Evolutionary conservation across 2,113 vertebrate species (phyloP).

Genomic region (Prionailurus viverrinus): DNA sequence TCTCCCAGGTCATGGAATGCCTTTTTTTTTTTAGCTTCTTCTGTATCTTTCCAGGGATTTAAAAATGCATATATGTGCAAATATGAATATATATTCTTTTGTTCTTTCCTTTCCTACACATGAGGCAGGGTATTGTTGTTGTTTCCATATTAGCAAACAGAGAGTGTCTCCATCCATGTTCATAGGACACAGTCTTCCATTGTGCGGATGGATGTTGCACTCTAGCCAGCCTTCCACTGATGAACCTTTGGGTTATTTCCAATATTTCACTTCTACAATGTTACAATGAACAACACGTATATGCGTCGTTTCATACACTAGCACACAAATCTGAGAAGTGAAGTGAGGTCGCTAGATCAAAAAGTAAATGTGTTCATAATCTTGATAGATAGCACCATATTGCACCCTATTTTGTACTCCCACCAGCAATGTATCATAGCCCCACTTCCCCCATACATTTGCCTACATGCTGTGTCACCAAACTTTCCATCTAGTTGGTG

Average conservation of each 20-base stretch:
- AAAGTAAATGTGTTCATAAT: background rate
- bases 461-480: background rate
- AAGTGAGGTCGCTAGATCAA: background rate
- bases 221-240: background rate
- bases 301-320: background rate
- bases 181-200: background rate
- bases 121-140: background rate
- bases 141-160: background rate
- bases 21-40: constrained; percentile 43
- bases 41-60: background rate
- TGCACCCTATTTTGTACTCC: background rate
- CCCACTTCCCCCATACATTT: background rate
- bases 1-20: background rate
- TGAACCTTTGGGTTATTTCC: background rate
- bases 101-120: background rate
- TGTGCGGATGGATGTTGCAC: background rate
- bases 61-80: background rate
- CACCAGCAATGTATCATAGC: background rate
- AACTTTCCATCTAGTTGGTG: background rate
- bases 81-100: background rate
- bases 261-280: background rate
- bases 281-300: background rate
- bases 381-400: background rate
- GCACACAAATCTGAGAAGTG: background rate
- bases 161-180: background rate